Evolutionary conservation across 2,888 invertebrate species (phyloP).

Genomic region (Trichogramma dendrolimi): DNA sequence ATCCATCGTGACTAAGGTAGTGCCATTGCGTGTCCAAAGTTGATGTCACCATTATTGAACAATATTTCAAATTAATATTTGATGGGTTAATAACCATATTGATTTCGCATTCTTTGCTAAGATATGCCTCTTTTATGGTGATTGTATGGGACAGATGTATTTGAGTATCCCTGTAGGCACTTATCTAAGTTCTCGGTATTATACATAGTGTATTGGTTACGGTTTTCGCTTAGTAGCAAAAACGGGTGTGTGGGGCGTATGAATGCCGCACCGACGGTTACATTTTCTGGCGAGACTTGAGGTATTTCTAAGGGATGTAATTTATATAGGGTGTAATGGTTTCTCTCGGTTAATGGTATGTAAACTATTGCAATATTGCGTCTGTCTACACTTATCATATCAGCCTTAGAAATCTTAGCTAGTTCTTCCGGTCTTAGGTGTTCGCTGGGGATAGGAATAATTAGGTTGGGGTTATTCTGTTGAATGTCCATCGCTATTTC

Average conservation of each 20-base stretch:
- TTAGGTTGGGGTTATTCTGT: background rate
- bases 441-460: background rate
- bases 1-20: background rate
- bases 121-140: background rate
- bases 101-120: background rate
- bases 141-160: background rate
- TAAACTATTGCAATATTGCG: background rate
- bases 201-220: background rate
- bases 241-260: background rate
- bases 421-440: background rate
- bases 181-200: background rate
- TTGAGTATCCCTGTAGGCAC: background rate
- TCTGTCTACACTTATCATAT: background rate
- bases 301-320: background rate
- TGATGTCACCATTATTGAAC: no score
- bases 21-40: background rate
- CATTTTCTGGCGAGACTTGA: background rate
- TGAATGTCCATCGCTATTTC: background rate
- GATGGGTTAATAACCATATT: background rate
- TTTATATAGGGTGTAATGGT: background rate
- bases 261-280: no score
- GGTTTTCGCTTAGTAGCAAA: background rate
- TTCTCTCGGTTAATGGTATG: background rate
- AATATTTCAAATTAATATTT: background rate
- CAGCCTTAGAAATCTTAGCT: background rate